Conservation (phyloP, 1,140 invertebrate genomes). For the Mya arenaria region DNA sequence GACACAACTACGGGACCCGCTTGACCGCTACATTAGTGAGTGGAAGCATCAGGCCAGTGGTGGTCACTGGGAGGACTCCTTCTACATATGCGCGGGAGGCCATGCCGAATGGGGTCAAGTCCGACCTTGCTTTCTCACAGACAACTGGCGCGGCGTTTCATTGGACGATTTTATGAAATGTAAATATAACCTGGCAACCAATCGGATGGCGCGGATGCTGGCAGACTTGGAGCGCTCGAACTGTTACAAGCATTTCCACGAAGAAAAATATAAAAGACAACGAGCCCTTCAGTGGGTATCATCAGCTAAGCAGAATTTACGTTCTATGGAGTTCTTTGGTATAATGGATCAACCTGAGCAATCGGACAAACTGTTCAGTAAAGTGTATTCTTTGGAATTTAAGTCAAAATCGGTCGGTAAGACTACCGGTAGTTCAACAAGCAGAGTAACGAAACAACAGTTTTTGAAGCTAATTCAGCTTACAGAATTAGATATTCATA, state of each 20-base stretch:
- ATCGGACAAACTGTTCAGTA: slow-evolving; percentile 97
- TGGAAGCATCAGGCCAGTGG: slow-evolving; percentile 95
- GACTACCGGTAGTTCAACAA: slow-evolving; percentile 71
- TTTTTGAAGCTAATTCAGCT: slow-evolving; percentile 88
- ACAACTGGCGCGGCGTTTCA: slow-evolving; percentile 85
- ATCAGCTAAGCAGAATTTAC: slow-evolving; percentile 96
- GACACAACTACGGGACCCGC: slow-evolving; percentile 95
- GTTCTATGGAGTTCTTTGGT: slow-evolving; percentile 97
- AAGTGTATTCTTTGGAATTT: slow-evolving; percentile 93
- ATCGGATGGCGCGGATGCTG: slow-evolving; percentile 98
- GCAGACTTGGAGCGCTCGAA: slow-evolving; percentile 92
- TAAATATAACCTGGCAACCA: slow-evolving; percentile 95
- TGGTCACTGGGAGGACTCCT: slow-evolving; percentile 92
- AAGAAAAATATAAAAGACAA: slow-evolving; percentile 83
- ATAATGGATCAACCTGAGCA: slow-evolving; percentile 96
- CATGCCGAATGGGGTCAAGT: slow-evolving; percentile 87
- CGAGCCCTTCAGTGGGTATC: slow-evolving; percentile 91
- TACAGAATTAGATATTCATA: slow-evolving; percentile 94
- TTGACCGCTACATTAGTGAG: slow-evolving; percentile 94
- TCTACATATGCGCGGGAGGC: slow-evolving; percentile 83
- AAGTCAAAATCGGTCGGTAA: slow-evolving; percentile 37
- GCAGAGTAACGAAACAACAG: slow-evolving; percentile 87
- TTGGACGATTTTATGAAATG: slow-evolving; percentile 94
- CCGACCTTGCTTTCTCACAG: slow-evolving; percentile 81
- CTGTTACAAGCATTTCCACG: slow-evolving; percentile 93